Percentiles rank a stretch among this genome's conserved stretches.
phyloP scores from a whole-genome alignment of 2,797 vertebrate species.

The Liparis tanakae region DNA sequence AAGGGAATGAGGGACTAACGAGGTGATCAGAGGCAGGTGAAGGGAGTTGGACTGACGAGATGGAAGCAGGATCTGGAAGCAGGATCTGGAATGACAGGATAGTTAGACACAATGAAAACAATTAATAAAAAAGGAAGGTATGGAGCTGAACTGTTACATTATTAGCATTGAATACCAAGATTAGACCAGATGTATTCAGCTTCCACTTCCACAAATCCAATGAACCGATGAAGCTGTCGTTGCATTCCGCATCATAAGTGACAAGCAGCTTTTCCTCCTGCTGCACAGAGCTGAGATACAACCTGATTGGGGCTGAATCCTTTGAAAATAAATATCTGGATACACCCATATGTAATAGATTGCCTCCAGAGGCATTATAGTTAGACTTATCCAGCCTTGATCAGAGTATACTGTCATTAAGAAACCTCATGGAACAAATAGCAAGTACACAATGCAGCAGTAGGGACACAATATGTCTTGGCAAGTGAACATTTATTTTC shows the following conservation, averaged over 20 bases:
- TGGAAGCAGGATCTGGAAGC: too few species aligned
- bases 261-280: constrained; percentile 23
- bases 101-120: too few species aligned
- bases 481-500: neutral
- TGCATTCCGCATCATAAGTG: neutral
- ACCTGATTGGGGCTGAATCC: constrained; percentile 18
- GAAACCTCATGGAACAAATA: neutral
- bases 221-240: constrained; percentile 30
- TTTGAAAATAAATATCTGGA: constrained; percentile 13
- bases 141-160: too few species aligned
- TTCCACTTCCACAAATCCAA: constrained; percentile 11
- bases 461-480: neutral
- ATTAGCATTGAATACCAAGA: constrained; percentile 54
- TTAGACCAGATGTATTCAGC: constrained; percentile 31
- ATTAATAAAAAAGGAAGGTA: too few species aligned
- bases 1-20: too few species aligned
- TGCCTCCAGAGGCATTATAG: neutral
- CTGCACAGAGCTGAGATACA: constrained; percentile 8
- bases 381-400: neutral
- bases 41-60: too few species aligned
- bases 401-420: neutral
- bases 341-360: neutral
- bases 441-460: neutral
- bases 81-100: too few species aligned
- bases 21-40: too few species aligned